phyloP scores from a whole-genome alignment of 1,140 invertebrate species.

The Drosophila auraria region DNA sequence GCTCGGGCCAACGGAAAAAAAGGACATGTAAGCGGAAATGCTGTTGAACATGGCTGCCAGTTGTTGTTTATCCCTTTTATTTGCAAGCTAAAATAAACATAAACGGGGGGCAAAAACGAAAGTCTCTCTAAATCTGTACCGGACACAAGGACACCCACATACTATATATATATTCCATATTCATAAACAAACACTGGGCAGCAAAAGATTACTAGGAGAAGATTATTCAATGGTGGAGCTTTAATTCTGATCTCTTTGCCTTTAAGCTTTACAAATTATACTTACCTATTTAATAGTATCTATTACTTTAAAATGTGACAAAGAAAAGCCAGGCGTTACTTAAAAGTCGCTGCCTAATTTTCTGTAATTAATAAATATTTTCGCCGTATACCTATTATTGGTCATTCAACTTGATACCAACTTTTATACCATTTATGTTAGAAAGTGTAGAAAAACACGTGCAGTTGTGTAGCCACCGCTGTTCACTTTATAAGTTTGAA shows the following conservation, averaged over 20 bases:
- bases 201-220: background rate
- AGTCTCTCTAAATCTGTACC: slow-evolving; percentile 57
- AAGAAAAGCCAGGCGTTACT: too few species aligned
- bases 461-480: slow-evolving; percentile 3
- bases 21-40: slow-evolving; percentile 48
- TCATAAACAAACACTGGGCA: slow-evolving; percentile 2
- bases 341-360: background rate
- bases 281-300: background rate
- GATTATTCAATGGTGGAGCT: background rate
- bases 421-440: background rate
- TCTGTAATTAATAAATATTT: slow-evolving; percentile 1
- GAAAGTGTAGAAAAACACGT: slow-evolving; percentile 1
- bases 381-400: background rate
- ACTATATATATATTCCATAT: slow-evolving; percentile 9
- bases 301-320: too few species aligned
- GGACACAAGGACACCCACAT: slow-evolving; percentile 29
- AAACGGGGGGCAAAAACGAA: slow-evolving; percentile 33
- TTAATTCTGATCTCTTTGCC: background rate
- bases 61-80: slow-evolving; percentile 61
- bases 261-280: background rate
- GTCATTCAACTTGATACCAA: background rate
- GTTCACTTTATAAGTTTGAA: slow-evolving; percentile 16
- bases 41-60: slow-evolving; percentile 45
- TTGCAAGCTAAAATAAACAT: slow-evolving; percentile 61
- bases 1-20: slow-evolving; percentile 11